These are phyloP conservation scores for Lethenteron camtschaticum DNA, from an alignment of 2,113 vertebrate species.

Conservation along the genomic window DNA sequence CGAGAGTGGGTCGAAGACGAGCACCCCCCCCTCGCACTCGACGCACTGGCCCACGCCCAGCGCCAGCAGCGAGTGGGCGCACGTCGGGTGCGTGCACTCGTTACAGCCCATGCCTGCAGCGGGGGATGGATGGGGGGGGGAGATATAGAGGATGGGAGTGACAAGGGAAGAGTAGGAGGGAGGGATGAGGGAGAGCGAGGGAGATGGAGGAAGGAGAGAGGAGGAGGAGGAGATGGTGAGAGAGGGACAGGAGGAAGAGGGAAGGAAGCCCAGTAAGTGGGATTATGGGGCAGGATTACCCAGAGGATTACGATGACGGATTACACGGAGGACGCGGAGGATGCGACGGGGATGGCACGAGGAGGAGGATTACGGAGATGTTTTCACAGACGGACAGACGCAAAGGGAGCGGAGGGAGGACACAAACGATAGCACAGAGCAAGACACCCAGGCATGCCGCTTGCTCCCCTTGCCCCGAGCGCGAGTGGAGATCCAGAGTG, in stretches of 20 bases:
- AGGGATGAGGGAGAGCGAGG: neutral
- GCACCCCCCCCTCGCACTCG: slow-evolving; percentile 64
- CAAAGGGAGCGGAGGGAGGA: no score
- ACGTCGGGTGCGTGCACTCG: slow-evolving; percentile 80
- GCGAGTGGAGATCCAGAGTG: no score
- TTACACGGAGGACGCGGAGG: no score
- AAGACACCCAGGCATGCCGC: no score
- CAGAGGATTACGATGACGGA: no score
- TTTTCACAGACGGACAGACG: no score
- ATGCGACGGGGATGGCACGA: no score
- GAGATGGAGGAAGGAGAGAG: neutral
- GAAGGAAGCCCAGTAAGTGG: no score
- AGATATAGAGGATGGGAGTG: neutral
- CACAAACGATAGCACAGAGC: no score
- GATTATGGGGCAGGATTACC: no score
- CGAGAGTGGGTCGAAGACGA: slow-evolving; percentile 69
- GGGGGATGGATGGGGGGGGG: neutral
- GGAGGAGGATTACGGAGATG: neutral
- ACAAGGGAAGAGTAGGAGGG: neutral
- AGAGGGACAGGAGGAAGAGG: no score
- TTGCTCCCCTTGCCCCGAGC: no score
- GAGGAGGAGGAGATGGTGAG: neutral
- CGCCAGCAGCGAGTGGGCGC: slow-evolving; percentile 66
- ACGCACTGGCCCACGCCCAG: slow-evolving; percentile 82
- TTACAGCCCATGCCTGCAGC: slow-evolving; percentile 71